Conservation (phyloP, 1,140 invertebrate genomes). For the Penaeus indicus region DNA sequence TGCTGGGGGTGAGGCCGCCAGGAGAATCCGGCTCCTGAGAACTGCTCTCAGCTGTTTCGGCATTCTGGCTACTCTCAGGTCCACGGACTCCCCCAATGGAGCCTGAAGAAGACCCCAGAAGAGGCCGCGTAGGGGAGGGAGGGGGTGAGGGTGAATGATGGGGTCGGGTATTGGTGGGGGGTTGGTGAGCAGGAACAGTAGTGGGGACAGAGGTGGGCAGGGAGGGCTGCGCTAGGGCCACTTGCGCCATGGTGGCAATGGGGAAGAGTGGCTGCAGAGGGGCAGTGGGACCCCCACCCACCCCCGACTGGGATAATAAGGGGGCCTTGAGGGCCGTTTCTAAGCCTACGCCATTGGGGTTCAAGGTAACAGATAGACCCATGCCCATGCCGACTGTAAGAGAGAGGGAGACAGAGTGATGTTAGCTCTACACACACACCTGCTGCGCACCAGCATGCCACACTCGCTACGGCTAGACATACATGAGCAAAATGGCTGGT, state of each 20-base stretch:
- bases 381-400: slow-evolving; percentile 67
- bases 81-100: slow-evolving; percentile 48
- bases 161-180: slow-evolving; percentile 48
- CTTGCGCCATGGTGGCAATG: slow-evolving; percentile 61
- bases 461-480: slow-evolving; percentile 61
- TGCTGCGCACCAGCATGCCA: slow-evolving; percentile 57
- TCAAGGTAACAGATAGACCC: slow-evolving; percentile 66
- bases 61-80: slow-evolving; percentile 49
- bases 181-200: slow-evolving; percentile 40
- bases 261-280: slow-evolving; percentile 63
- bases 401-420: slow-evolving; percentile 61
- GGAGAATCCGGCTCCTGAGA: slow-evolving; percentile 56
- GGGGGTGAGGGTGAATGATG: slow-evolving; percentile 53
- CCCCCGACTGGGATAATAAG: slow-evolving; percentile 62
- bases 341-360: slow-evolving; percentile 67
- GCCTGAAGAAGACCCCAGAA: slow-evolving; percentile 55
- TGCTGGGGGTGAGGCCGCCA: slow-evolving; percentile 59
- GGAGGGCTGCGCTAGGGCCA: slow-evolving; percentile 59
- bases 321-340: slow-evolving; percentile 66
- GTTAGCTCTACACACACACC: slow-evolving; percentile 61
- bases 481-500: slow-evolving; percentile 48
- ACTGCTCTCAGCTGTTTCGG: slow-evolving; percentile 41
- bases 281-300: slow-evolving; percentile 58
- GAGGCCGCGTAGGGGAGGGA: slow-evolving; percentile 57
- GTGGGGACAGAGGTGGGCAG: slow-evolving; percentile 26